A percentile compares a stretch with the other conserved stretches of the same genome.
Evolutionary conservation across 2,888 invertebrate species (phyloP).

Genomic region (Tachina fera): DNA sequence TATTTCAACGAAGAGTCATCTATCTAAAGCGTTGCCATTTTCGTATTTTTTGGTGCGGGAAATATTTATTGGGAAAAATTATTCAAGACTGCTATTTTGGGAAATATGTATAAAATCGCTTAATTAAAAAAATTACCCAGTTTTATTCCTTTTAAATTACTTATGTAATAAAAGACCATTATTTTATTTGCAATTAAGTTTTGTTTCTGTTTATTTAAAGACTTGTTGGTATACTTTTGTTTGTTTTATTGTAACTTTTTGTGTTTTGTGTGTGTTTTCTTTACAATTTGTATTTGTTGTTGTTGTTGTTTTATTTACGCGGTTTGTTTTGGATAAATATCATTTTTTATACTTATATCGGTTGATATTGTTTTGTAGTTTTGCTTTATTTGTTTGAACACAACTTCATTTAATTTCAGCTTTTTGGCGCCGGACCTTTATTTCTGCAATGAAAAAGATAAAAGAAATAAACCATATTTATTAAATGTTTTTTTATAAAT

Average conservation of each 20-base stretch:
- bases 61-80: too few relatives aligned
- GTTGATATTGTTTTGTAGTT: slow-evolving; percentile 66
- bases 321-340: slow-evolving; percentile 74
- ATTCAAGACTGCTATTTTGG: too few relatives aligned
- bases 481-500: not conserved
- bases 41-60: too few relatives aligned
- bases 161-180: slow-evolving; percentile 37
- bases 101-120: too few relatives aligned
- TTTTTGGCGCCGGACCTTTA: slow-evolving; percentile 81
- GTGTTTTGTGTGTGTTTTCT: slow-evolving; percentile 62
- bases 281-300: slow-evolving; percentile 59
- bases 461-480: slow-evolving; percentile 38
- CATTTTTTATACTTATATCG: slow-evolving; percentile 72
- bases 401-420: slow-evolving; percentile 82
- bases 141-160: not conserved
- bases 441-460: slow-evolving; percentile 75
- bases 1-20: too few relatives aligned
- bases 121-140: too few relatives aligned
- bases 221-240: slow-evolving; percentile 65
- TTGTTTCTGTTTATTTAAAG: slow-evolving; percentile 68
- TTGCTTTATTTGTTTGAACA: slow-evolving; percentile 76
- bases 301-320: slow-evolving; percentile 29
- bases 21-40: too few relatives aligned
- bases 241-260: slow-evolving; percentile 67
- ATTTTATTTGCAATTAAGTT: slow-evolving; percentile 48